A percentile compares a stretch with the other conserved stretches of the same genome.
These are phyloP conservation scores for Allolobophora icterica DNA, from an alignment of 2,888 invertebrate genomes.

Conservation along the genomic window DNA sequence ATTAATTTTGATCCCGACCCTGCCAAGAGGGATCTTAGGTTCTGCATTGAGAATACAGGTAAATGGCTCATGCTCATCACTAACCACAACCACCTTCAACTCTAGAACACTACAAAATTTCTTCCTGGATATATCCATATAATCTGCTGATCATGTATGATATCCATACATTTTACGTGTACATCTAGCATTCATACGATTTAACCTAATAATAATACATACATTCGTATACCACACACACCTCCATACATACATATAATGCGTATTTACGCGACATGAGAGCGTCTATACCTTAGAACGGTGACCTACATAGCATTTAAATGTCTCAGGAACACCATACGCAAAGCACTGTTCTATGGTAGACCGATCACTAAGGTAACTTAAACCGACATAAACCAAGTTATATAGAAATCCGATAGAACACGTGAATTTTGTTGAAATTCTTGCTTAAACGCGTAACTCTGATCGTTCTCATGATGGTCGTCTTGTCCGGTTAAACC, in stretches of 20 bases:
- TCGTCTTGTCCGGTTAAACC: slow-evolving; percentile 17
- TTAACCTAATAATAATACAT: neutral
- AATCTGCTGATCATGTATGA: neutral
- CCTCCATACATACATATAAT: neutral
- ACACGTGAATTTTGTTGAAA: neutral
- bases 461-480: neutral
- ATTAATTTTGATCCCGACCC: neutral
- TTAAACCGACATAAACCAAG: neutral
- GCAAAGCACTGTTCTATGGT: neutral
- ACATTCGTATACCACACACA: neutral
- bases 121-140: neutral
- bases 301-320: neutral
- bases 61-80: neutral
- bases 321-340: neutral
- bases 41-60: neutral
- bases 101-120: neutral
- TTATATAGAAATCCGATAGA: neutral
- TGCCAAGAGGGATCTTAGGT: neutral
- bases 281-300: neutral
- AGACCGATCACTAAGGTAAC: neutral
- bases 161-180: neutral
- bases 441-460: neutral
- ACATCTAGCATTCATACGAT: neutral
- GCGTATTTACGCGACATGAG: slow-evolving; percentile 1
- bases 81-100: neutral